Conservation (phyloP, 2,113 vertebrate genomes). For the Lepus europaeus region DNA sequence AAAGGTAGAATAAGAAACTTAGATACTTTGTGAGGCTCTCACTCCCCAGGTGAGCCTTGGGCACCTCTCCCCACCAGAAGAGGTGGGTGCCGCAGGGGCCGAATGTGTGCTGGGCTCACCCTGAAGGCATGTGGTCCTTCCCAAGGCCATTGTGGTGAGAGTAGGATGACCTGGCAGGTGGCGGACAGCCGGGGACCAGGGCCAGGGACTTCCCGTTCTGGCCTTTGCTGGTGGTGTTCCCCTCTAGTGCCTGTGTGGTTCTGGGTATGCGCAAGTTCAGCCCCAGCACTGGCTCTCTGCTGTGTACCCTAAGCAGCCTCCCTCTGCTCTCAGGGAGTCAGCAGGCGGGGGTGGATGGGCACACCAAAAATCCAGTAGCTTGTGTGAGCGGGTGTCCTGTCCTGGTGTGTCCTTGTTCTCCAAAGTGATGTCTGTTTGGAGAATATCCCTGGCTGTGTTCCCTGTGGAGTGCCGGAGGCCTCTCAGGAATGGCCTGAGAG, state of each 20-base stretch:
- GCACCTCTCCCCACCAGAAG: too few species aligned
- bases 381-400: neutral
- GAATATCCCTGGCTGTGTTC: neutral
- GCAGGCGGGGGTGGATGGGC: neutral
- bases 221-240: neutral
- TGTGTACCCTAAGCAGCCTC: neutral
- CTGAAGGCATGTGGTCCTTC: neutral
- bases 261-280: neutral
- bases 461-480: neutral
- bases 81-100: neutral
- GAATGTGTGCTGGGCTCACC: fast-evolving
- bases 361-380: neutral
- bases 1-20: neutral
- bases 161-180: neutral
- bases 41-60: too few species aligned
- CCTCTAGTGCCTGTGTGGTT: neutral
- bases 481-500: neutral
- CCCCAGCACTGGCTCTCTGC: too few species aligned
- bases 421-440: neutral
- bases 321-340: neutral
- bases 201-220: neutral
- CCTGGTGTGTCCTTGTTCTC: neutral
- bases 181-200: neutral
- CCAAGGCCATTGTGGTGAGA: neutral
- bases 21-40: neutral